phyloP scores from a whole-genome alignment of 2,113 vertebrate species.

The Actenoides hombroni region DNA sequence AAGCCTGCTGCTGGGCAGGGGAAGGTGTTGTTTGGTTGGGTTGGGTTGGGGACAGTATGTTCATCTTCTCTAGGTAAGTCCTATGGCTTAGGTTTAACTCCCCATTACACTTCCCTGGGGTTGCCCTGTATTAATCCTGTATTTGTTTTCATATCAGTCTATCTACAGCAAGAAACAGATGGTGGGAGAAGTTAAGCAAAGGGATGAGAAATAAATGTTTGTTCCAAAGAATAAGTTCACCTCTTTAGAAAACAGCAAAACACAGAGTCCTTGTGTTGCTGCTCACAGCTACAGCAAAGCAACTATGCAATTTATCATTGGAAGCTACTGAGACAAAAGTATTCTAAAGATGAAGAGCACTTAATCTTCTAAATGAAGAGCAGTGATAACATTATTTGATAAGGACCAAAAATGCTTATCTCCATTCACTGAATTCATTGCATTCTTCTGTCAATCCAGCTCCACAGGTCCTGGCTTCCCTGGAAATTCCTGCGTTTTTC shows the following conservation, averaged over 20 bases:
- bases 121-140: background rate
- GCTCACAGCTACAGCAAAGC: background rate
- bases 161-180: background rate
- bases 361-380: constrained; percentile 37
- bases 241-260: background rate
- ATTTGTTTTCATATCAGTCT: background rate
- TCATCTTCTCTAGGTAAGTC: background rate
- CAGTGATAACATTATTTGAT: constrained; percentile 52
- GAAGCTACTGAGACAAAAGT: background rate
- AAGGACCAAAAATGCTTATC: constrained; percentile 42
- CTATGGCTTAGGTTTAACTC: background rate
- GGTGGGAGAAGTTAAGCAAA: background rate
- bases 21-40: background rate
- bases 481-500: constrained; percentile 45
- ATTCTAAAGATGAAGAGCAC: constrained; percentile 34
- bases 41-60: background rate
- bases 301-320: background rate
- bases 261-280: background rate
- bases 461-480: constrained; percentile 1
- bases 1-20: background rate
- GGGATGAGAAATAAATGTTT: background rate
- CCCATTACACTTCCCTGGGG: background rate
- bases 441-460: constrained; percentile 38
- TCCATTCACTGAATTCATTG: constrained; percentile 31
- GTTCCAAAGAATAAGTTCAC: background rate